phyloP scores from a whole-genome alignment of 1,140 invertebrate genomes.

The Trachelipus rathkii region DNA sequence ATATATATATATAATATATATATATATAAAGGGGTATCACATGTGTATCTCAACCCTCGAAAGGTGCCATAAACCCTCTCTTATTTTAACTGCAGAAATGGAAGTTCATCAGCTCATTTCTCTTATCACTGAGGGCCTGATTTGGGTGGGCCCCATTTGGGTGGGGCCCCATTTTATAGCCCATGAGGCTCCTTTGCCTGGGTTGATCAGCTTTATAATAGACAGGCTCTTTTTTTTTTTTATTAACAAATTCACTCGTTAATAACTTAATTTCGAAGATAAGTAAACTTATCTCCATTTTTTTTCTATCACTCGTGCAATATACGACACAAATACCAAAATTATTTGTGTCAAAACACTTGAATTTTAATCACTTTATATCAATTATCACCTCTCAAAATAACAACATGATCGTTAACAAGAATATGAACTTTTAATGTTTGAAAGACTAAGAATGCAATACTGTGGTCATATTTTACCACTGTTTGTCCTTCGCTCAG shows the following conservation, averaged over 20 bases:
- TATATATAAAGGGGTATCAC: neutral
- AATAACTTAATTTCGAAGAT: constrained; percentile 6
- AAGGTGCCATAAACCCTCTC: neutral
- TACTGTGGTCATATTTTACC: constrained; percentile 8
- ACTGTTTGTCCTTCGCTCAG: constrained; percentile 4
- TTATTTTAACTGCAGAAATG: neutral
- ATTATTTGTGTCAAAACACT: neutral
- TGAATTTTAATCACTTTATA: neutral
- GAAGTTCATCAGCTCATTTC: neutral
- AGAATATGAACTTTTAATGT: constrained; percentile 1
- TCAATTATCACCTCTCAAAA: neutral
- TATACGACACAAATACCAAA: neutral
- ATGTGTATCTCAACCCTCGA: neutral
- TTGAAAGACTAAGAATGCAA: constrained; percentile 7
- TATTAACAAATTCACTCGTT: neutral
- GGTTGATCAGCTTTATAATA: neutral
- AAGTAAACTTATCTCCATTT: neutral
- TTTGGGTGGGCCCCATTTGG: neutral
- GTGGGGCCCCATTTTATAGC: neutral
- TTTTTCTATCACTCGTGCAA: neutral
- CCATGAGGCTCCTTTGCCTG: neutral
- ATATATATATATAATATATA: too few relatives aligned
- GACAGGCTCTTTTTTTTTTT: neutral
- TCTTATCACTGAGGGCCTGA: neutral
- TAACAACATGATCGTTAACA: constrained; percentile 1